Evolutionary conservation across 1,140 invertebrate species (phyloP), one percentile per base, ranked within the genome.

Genomic region (Cecropterus lyciades): DNA sequence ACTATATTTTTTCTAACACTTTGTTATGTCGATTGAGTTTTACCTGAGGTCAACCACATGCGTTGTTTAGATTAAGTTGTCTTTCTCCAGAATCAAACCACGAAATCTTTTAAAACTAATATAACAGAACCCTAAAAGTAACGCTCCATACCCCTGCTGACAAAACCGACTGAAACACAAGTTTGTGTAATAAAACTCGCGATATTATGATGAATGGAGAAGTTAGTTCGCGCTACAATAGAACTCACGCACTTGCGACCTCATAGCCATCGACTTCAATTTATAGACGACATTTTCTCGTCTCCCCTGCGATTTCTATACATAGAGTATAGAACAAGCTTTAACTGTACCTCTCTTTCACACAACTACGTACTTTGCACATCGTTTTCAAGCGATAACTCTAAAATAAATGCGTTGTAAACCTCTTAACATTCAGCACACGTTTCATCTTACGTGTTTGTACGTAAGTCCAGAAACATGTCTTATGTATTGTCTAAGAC

Each of bases 191-290:
- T 76, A 75, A 76, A 80, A 81, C 59, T 68, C 63, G 69, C 63
- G 65, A 73, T 63, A 75, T 66, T 77, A 74, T 82, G 73, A 78
- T 66, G 75, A 74, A 78, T 66, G 65, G 43, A 52, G 69, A 66
- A 46, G 65, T 48, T 63, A 56, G 64, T 43, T 46, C 49, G 24
- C 37, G 53, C 62, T 48, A 84, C 78, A 86, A 86, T 82, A 80
- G 66, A 74, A 66, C 75, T 76, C 79, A 85, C 82, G 80, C 73
- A 79, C 71, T 85, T 74, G 72, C 74, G 76, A 78, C 77, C 81
- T 84, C 82, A 81, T 82, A 82, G 82, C 75, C 78, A 79, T 87
- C 73, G 75, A 76, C 75, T 79, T 71, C 67, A 82, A 82, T 87
- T 84, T 81, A 85, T 79, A 77, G 73, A 62, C 66, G 67, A 75